Evolutionary conservation across 2,797 vertebrate species (phyloP).

Genomic region (Tinamus major): DNA sequence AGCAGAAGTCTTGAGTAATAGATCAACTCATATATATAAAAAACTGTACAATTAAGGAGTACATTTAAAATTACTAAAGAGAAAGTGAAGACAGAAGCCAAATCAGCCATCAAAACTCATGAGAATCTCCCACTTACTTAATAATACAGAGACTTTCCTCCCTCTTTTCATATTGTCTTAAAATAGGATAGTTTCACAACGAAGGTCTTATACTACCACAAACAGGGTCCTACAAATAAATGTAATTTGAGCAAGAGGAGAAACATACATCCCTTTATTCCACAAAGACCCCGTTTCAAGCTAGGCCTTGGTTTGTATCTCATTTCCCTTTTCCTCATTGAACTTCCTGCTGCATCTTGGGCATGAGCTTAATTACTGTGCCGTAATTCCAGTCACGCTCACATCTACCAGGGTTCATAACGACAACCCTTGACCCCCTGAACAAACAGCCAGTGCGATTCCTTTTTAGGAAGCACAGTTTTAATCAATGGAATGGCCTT

Average conservation of each 20-base stretch:
- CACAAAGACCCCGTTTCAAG: background rate
- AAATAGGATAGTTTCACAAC: background rate
- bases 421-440: background rate
- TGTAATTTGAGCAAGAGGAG: background rate
- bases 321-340: background rate
- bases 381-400: background rate
- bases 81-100: background rate
- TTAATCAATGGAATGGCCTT: background rate
- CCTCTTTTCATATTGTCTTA: background rate
- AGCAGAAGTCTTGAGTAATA: slow-evolving; percentile 54
- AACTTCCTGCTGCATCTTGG: background rate
- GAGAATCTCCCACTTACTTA: background rate
- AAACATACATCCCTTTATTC: background rate
- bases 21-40: background rate
- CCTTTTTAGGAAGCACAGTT: background rate
- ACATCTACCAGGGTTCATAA: background rate
- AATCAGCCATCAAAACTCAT: background rate
- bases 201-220: background rate
- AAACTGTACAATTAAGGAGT: background rate
- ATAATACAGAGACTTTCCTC: background rate
- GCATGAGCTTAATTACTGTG: background rate
- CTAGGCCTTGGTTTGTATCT: background rate
- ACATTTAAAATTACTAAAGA: background rate
- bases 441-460: background rate
- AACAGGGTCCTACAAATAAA: background rate